Conservation (phyloP, 1,140 invertebrate species). For the Rhyzopertha dominica region DNA sequence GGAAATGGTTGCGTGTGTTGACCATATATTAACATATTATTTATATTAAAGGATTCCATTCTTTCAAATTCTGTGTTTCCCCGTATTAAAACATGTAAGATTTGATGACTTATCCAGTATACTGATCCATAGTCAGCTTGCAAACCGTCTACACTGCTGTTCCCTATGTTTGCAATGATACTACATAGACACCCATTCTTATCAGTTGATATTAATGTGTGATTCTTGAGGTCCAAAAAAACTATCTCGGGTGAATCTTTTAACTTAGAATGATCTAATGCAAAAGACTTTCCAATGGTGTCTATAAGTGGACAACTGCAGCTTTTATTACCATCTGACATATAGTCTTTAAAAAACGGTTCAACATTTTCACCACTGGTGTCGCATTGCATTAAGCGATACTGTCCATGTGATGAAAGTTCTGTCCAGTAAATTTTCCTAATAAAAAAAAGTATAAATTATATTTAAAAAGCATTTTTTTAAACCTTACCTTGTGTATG, state of each 20-base stretch:
- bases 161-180: conserved; percentile 46
- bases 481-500: conserved; percentile 57
- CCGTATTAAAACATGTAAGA: no score
- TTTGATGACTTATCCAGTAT: conserved; percentile 64
- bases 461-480: conserved; percentile 9
- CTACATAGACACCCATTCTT: conserved; percentile 64
- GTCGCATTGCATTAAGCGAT: conserved; percentile 59
- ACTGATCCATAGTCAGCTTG: conserved; percentile 61
- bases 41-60: conserved; percentile 38
- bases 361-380: conserved; percentile 52
- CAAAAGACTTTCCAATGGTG: conserved; percentile 56
- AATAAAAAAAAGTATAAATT: conserved; percentile 32
- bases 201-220: conserved; percentile 61
- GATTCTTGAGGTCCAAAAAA: conserved; percentile 57
- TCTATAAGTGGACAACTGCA: conserved; percentile 58
- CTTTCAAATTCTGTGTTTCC: conserved; percentile 30
- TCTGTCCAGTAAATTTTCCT: conserved; percentile 73
- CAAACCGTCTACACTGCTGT: conserved; percentile 50
- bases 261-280: conserved; percentile 58
- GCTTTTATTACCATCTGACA: conserved; percentile 20
- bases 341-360: conserved; percentile 56
- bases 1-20: conserved; percentile 73
- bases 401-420: conserved; percentile 48
- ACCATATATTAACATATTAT: conserved; percentile 64
- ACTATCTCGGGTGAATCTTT: conserved; percentile 55